These are phyloP conservation scores for Eubasilissa regina DNA, from an alignment of 1,140 invertebrate genomes.

Conservation along the genomic window DNA sequence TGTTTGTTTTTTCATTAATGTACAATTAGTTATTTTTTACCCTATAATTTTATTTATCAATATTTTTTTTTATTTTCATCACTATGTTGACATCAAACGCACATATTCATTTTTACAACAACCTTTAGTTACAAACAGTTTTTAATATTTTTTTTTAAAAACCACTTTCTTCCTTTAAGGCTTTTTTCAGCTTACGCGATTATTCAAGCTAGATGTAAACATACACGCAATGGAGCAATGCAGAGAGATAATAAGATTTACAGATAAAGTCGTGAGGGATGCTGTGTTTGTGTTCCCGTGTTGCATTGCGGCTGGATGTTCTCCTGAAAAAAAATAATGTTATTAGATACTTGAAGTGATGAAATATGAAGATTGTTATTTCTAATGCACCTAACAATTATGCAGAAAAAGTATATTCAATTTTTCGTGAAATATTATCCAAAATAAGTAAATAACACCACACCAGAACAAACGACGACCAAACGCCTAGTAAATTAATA, in stretches of 20 bases:
- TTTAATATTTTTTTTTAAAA: slow-evolving; percentile 21
- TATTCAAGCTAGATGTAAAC: slow-evolving; percentile 67
- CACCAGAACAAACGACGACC: too few relatives aligned
- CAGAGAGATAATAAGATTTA: slow-evolving; percentile 69
- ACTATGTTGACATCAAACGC: too few relatives aligned
- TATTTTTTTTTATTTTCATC: too few relatives aligned
- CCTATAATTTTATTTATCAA: neutral
- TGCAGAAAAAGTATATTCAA: slow-evolving; percentile 61
- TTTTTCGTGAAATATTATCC: too few relatives aligned
- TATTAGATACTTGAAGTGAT: neutral
- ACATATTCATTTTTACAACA: neutral
- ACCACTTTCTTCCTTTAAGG: neutral
- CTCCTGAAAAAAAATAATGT: slow-evolving; percentile 72
- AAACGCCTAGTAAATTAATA: too few relatives aligned
- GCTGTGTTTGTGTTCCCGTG: slow-evolving; percentile 77
- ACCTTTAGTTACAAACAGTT: neutral
- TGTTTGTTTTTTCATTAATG: neutral
- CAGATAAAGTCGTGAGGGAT: slow-evolving; percentile 68
- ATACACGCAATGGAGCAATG: slow-evolving; percentile 70
- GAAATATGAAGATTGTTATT: neutral
- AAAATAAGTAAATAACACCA: too few relatives aligned
- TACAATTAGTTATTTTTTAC: neutral
- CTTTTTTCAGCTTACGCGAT: slow-evolving; percentile 69
- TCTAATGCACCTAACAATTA: neutral
- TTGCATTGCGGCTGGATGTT: slow-evolving; percentile 90